phyloP scores from a whole-genome alignment of 1,140 invertebrate species.

The Nebria ingens region DNA sequence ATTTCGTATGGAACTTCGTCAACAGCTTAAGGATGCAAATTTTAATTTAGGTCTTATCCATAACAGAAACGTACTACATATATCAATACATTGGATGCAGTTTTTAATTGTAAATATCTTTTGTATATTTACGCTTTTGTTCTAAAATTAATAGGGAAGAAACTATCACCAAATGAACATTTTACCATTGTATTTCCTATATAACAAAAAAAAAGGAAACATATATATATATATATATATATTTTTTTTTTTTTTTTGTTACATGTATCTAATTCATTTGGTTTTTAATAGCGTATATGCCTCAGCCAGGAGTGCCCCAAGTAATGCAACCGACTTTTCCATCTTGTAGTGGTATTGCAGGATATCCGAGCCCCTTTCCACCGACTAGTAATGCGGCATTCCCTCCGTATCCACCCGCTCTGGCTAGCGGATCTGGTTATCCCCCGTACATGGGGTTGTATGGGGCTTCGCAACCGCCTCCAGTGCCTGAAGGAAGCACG shows the following conservation, averaged over 20 bases:
- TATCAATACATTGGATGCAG: too few species aligned
- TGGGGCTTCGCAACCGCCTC: slow-evolving; percentile 28
- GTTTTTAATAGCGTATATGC: slow-evolving; percentile 45
- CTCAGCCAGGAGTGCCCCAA: slow-evolving; percentile 36
- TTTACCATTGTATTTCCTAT: too few species aligned
- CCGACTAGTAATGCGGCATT: slow-evolving; percentile 19
- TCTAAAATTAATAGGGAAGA: too few species aligned
- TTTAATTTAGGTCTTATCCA: too few species aligned
- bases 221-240: slow-evolving; percentile 10
- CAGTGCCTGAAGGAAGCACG: slow-evolving; percentile 30
- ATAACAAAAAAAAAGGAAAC: too few species aligned
- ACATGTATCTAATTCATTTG: not conserved
- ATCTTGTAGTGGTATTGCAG: slow-evolving; percentile 24
- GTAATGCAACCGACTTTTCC: slow-evolving; percentile 25
- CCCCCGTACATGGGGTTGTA: slow-evolving; percentile 17
- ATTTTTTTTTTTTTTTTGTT: slow-evolving; percentile 13
- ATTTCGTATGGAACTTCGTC: too few species aligned
- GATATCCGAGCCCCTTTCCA: slow-evolving; percentile 28
- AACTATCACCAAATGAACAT: too few species aligned
- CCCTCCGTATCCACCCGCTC: slow-evolving; percentile 26
- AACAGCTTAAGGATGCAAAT: too few species aligned
- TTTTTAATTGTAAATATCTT: too few species aligned
- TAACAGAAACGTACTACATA: too few species aligned
- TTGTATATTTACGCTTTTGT: too few species aligned
- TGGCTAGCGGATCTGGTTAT: slow-evolving; percentile 23